A percentile compares a stretch with the other conserved stretches of the same genome.
phyloP scores from a whole-genome alignment of 2,888 invertebrate genomes.

The Dermolepida albohirtum region DNA sequence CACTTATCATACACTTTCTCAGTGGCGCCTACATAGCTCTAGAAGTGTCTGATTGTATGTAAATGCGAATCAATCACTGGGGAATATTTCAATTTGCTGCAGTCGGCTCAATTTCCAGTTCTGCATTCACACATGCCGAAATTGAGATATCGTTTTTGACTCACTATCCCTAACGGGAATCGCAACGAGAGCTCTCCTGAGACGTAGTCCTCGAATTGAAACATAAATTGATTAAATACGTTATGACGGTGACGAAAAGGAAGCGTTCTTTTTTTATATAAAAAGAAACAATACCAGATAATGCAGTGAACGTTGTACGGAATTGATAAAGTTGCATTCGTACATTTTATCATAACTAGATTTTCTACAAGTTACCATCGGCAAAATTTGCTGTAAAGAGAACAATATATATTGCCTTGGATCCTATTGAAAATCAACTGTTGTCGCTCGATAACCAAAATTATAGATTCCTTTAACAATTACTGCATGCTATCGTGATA shows the following conservation, averaged over 20 bases:
- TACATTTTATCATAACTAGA: too few species aligned
- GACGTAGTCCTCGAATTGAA: conserved; percentile 15
- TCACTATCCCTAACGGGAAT: conserved; percentile 5
- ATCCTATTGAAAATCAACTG: too few species aligned
- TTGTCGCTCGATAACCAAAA: too few species aligned
- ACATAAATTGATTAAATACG: conserved; percentile 23
- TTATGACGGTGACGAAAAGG: neutral
- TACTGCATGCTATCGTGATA: too few species aligned
- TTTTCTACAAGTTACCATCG: too few species aligned
- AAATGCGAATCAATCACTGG: conserved; percentile 56
- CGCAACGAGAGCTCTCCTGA: conserved; percentile 10
- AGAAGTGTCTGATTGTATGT: conserved; percentile 55
- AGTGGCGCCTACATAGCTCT: conserved; percentile 5
- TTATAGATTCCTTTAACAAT: too few species aligned
- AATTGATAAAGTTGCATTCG: too few species aligned
- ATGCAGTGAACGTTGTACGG: too few species aligned
- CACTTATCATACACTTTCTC: conserved; percentile 4
- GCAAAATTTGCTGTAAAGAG: too few species aligned
- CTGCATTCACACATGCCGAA: conserved; percentile 49
- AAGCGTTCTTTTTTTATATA: neutral
- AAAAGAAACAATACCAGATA: neutral
- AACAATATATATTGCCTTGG: too few species aligned
- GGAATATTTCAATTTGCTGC: conserved; percentile 59
- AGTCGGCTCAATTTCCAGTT: conserved; percentile 53
- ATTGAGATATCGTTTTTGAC: conserved; percentile 23